Conservation (phyloP, 2,797 vertebrate genomes). For the Coluber constrictor region DNA sequence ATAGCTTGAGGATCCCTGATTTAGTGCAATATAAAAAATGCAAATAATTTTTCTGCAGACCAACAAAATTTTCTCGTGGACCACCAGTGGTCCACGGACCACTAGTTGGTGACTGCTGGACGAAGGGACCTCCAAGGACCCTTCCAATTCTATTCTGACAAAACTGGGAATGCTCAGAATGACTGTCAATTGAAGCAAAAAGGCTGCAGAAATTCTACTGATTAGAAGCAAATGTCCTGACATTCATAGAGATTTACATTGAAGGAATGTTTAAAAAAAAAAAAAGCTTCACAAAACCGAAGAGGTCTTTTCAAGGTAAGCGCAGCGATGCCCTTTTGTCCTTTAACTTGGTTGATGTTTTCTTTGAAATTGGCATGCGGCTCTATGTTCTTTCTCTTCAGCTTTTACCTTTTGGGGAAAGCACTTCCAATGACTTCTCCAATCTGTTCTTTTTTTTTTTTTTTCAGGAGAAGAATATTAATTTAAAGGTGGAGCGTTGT, state of each 20-base stretch:
- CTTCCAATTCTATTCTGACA: not conserved
- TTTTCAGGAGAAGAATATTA: not conserved
- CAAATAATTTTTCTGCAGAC: no score
- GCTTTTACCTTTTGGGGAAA: not conserved
- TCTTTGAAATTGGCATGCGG: not conserved
- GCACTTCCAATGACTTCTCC: not conserved
- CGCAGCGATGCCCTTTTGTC: not conserved
- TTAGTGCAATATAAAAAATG: no score
- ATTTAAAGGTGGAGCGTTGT: not conserved
- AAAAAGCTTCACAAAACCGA: not conserved
- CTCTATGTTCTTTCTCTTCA: not conserved
- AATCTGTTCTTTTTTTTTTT: not conserved
- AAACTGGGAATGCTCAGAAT: not conserved
- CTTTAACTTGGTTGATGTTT: not conserved
- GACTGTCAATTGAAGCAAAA: not conserved
- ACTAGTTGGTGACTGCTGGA: no score
- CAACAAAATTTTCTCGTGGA: no score
- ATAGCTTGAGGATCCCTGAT: no score
- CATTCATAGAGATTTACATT: not conserved
- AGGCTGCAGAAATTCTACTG: not conserved
- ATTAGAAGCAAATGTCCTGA: not conserved
- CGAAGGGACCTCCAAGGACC: not conserved
- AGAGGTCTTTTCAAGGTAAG: not conserved
- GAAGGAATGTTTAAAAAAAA: not conserved
- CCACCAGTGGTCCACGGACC: no score